Evolutionary conservation across 1,140 invertebrate species (phyloP), one percentile per base, ranked within the genome.

Genomic region (Laupala kohalensis): DNA sequence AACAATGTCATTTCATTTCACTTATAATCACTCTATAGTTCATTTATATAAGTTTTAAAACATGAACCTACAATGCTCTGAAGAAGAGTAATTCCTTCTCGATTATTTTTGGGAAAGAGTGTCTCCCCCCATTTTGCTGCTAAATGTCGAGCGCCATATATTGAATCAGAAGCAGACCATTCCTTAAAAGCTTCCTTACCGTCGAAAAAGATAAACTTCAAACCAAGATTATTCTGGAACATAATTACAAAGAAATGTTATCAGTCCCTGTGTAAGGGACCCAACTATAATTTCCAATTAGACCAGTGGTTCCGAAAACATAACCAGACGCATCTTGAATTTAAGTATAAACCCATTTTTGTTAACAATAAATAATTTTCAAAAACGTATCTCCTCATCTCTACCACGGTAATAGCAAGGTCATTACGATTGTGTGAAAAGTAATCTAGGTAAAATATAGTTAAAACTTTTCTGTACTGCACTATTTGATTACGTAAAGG

Each of bases 201-300:
- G 79, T 99, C 97, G 77, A 99, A 96, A 81, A 99, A 99, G 73
- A 99, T 84, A 66, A 98, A 87, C 86, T 96, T 95, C 4, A 99
- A 83, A 71, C 94, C 95, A 0, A 96, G 79, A 67, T 93, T 86
- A 81, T 82, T 26, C 80, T 82, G 25, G 71, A 69, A 70, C 24
- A 69, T 75, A n/a, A n/a, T n/a, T n/a, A 53, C 64, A 76, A 75
- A 74, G 72, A 74, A 70, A 73, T 24, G 71, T 70, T 12, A 67
- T 37, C n/a, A n/a, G n/a, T n/a, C n/a, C n/a, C n/a, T n/a, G n/a
- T n/a, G n/a, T n/a, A n/a, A n/a, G n/a, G n/a, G n/a, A n/a, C n/a
- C n/a, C n/a, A n/a, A n/a, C n/a, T n/a, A n/a, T n/a, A n/a, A n/a
- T n/a, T n/a, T n/a, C n/a, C n/a, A n/a, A n/a, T n/a, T 62, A 19